These are phyloP conservation scores for Ypsolopha scabrella DNA, from an alignment of 2,888 invertebrate species.

Conservation along the genomic window DNA sequence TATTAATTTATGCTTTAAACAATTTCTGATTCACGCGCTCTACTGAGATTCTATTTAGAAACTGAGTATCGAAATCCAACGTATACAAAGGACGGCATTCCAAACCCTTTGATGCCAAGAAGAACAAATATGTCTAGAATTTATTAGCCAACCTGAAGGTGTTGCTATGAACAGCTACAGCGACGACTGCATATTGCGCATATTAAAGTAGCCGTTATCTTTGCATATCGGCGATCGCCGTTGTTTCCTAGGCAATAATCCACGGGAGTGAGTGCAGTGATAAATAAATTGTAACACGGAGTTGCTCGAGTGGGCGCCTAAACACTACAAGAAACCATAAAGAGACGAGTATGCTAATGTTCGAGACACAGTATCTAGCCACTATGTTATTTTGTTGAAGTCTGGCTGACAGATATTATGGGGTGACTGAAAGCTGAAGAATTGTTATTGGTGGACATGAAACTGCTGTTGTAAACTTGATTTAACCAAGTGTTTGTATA, in stretches of 20 bases:
- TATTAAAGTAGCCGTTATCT: constrained; percentile 24
- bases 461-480: not conserved
- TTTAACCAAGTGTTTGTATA: too few species aligned
- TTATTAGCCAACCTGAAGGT: too few species aligned
- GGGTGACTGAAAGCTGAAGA: constrained; percentile 29
- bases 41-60: too few species aligned
- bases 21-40: too few species aligned
- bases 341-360: constrained; percentile 63
- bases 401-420: constrained; percentile 34
- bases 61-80: too few species aligned
- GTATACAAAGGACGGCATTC: too few species aligned
- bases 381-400: constrained; percentile 36
- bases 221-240: constrained; percentile 43
- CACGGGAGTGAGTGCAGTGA: constrained; percentile 33
- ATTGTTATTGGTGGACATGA: not conserved
- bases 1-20: too few species aligned
- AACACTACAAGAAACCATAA: constrained; percentile 62
- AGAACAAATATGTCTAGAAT: too few species aligned
- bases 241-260: constrained; percentile 51
- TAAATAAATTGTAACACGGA: constrained; percentile 52
- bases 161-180: not conserved
- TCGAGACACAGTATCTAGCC: constrained; percentile 36
- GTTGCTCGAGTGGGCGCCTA: constrained; percentile 60
- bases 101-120: too few species aligned
- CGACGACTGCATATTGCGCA: not conserved